Percentiles rank a stretch among this genome's conserved stretches.
Evolutionary conservation across 2,888 invertebrate genomes (phyloP).

Genomic region (Trichogramma dendrolimi): DNA sequence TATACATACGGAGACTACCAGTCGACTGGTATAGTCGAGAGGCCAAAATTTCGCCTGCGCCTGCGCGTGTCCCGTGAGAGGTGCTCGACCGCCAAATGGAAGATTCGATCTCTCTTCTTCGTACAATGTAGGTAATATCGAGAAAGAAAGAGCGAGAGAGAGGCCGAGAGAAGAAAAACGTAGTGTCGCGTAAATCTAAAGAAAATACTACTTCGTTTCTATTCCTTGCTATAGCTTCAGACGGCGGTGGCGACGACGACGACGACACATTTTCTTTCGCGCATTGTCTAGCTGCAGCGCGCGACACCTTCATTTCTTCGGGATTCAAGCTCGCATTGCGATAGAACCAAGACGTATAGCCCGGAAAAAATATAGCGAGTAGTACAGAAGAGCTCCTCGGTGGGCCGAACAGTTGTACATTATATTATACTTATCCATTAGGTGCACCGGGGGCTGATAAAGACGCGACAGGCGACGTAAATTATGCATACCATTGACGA

Average conservation of each 20-base stretch:
- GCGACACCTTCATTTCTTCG: slow-evolving; percentile 11
- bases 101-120: slow-evolving; percentile 38
- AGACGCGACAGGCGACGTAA: too few relatives aligned
- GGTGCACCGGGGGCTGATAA: too few relatives aligned
- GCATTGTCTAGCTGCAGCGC: slow-evolving; percentile 15
- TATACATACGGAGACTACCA: too few relatives aligned
- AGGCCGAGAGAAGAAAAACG: slow-evolving; percentile 17
- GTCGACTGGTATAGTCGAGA: too few relatives aligned
- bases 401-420: too few relatives aligned
- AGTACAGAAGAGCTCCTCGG: slow-evolving; percentile 2
- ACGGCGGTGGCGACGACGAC: slow-evolving; percentile 29
- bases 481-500: too few relatives aligned
- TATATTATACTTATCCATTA: too few relatives aligned
- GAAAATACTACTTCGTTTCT: slow-evolving; percentile 40
- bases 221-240: slow-evolving; percentile 32
- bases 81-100: slow-evolving; percentile 41
- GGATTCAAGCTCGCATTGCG: too few relatives aligned
- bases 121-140: slow-evolving; percentile 33
- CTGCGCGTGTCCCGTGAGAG: slow-evolving; percentile 38
- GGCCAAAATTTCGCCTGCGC: slow-evolving; percentile 3
- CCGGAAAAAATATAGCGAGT: background rate
- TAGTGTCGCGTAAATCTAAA: slow-evolving; percentile 45
- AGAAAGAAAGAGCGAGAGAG: slow-evolving; percentile 13
- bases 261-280: slow-evolving; percentile 30
- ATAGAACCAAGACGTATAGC: background rate